phyloP scores from a whole-genome alignment of 2,888 invertebrate genomes.

The Apodemia zela region DNA sequence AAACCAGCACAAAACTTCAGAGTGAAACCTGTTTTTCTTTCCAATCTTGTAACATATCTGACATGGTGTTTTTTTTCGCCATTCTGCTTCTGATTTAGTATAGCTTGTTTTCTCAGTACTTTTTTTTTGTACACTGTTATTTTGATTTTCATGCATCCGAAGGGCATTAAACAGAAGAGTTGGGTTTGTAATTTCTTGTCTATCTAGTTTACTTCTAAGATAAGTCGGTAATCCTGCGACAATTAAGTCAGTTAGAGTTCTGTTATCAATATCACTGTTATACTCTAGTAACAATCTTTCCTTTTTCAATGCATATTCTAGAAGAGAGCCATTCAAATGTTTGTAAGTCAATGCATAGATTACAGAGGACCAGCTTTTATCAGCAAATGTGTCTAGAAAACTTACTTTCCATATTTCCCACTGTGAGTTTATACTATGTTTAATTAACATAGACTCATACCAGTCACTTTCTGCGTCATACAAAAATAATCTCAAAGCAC shows the following conservation, averaged over 20 bases:
- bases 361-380: conserved; percentile 21
- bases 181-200: conserved; percentile 19
- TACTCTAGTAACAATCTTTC: conserved; percentile 22
- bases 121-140: conserved; percentile 16
- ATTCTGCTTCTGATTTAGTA: conserved; percentile 21
- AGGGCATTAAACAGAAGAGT: conserved; percentile 20
- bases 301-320: conserved; percentile 23
- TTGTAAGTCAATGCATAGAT: conserved; percentile 19
- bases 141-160: conserved; percentile 22
- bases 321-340: conserved; percentile 18
- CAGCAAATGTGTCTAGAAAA: conserved; percentile 21
- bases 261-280: conserved; percentile 21
- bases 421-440: conserved; percentile 20
- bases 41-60: conserved; percentile 24
- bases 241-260: conserved; percentile 23
- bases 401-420: conserved; percentile 21
- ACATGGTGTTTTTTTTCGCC: conserved; percentile 18
- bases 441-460: conserved; percentile 21
- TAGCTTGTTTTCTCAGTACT: conserved; percentile 18
- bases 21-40: conserved; percentile 25
- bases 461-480: conserved; percentile 20
- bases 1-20: conserved; percentile 27
- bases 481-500: conserved; percentile 22
- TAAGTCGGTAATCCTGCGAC: conserved; percentile 24
- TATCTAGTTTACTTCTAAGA: conserved; percentile 21